These are phyloP conservation scores for Malacoraja senta DNA, from an alignment of 2,797 vertebrate species.

Conservation along the genomic window DNA sequence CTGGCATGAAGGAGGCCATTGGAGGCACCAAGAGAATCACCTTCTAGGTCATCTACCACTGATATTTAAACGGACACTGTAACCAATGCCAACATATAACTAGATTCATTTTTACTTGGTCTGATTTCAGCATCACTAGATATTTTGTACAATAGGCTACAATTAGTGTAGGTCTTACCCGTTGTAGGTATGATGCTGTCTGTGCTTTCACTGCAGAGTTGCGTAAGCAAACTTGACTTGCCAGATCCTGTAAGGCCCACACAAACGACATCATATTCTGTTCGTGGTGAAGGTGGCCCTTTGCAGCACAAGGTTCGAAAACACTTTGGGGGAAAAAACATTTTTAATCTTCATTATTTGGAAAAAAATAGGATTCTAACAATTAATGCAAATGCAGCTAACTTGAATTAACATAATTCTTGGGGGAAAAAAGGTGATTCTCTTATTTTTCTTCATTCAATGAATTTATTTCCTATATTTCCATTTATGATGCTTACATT, in stretches of 20 bases:
- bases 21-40: no score
- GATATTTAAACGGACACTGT: neutral
- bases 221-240: constrained; percentile 86
- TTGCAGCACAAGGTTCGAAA: constrained; percentile 97
- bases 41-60: neutral
- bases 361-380: neutral
- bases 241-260: constrained; percentile 92
- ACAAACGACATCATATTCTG: constrained; percentile 95
- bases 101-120: neutral
- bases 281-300: constrained; percentile 81
- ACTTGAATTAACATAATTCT: neutral
- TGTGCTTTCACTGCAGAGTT: constrained; percentile 80
- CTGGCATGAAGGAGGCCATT: no score
- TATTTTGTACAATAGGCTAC: neutral
- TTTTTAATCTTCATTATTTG: neutral
- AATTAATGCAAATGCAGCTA: neutral
- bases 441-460: no score
- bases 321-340: constrained; percentile 66
- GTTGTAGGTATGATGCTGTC: constrained; percentile 83
- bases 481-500: neutral
- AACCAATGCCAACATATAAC: neutral
- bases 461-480: no score
- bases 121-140: neutral
- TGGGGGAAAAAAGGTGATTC: no score
- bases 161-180: constrained; percentile 58